Conservation (phyloP, 2,888 invertebrate species). For the Oxycera nigricornis region DNA sequence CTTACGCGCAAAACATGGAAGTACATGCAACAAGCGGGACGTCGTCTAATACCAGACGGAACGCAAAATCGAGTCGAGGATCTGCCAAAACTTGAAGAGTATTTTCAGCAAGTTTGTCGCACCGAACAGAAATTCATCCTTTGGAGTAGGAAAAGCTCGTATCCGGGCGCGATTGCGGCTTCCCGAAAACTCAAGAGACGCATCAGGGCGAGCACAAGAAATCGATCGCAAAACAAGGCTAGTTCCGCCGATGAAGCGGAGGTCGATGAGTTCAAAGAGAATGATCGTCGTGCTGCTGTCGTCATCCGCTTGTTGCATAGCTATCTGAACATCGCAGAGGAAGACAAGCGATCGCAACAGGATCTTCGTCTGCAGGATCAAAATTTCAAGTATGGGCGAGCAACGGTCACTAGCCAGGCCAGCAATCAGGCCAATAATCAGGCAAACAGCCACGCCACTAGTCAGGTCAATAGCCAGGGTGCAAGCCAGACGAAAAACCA, state of each 20-base stretch:
- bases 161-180: slow-evolving; percentile 69
- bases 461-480: not conserved
- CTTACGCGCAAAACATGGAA: slow-evolving; percentile 89
- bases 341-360: slow-evolving; percentile 14
- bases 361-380: not conserved
- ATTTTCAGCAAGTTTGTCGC: slow-evolving; percentile 83
- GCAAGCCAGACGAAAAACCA: not conserved
- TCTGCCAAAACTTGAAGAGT: slow-evolving; percentile 80
- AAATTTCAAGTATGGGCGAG: too few species aligned
- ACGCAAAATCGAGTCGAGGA: slow-evolving; percentile 76
- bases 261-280: slow-evolving; percentile 29
- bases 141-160: slow-evolving; percentile 80
- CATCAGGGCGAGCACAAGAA: not conserved
- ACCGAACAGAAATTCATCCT: slow-evolving; percentile 79
- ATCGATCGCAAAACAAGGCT: slow-evolving; percentile 54
- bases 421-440: not conserved
- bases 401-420: not conserved
- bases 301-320: slow-evolving; percentile 4
- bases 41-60: slow-evolving; percentile 84
- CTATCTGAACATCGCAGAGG: slow-evolving; percentile 52
- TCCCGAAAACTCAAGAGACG: slow-evolving; percentile 4
- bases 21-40: slow-evolving; percentile 91
- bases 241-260: slow-evolving; percentile 52
- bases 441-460: not conserved
- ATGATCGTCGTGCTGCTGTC: slow-evolving; percentile 19